Evolutionary conservation across 1,140 invertebrate genomes (phyloP).

Genomic region (Drosophila mojavensis): DNA sequence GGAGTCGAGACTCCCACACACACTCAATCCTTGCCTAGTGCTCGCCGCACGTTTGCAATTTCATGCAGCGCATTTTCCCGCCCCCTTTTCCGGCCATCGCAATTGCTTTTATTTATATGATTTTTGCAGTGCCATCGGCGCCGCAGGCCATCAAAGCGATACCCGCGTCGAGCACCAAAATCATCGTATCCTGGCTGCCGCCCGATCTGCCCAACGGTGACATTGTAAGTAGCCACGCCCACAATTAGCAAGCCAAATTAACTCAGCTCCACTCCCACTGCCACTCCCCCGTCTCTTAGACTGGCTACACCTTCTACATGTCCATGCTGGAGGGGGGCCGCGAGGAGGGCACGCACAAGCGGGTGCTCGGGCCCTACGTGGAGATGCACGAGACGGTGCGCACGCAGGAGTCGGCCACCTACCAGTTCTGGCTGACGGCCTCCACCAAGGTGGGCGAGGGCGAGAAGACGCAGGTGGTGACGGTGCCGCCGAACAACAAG

Average conservation of each 20-base stretch:
- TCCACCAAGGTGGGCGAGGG: conserved; percentile 92
- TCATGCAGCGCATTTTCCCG: conserved; percentile 49
- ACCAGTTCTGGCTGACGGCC: conserved; percentile 93
- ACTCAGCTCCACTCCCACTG: neutral
- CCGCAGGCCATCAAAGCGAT: conserved; percentile 95
- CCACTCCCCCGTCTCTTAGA: conserved; percentile 42
- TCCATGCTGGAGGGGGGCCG: conserved; percentile 90
- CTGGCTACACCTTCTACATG: conserved; percentile 92
- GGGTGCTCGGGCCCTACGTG: conserved; percentile 87
- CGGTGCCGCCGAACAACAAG: conserved; percentile 90
- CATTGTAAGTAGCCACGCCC: conserved; percentile 85
- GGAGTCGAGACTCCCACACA: neutral
- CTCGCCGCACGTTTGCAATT: conserved; percentile 58
- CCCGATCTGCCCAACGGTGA: conserved; percentile 90
- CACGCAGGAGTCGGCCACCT: conserved; percentile 88
- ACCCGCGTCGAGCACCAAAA: conserved; percentile 91
- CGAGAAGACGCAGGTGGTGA: conserved; percentile 90
- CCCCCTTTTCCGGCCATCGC: conserved; percentile 8
- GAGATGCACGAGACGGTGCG: conserved; percentile 89
- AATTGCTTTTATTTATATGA: conserved; percentile 62
- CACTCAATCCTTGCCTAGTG: conserved; percentile 8
- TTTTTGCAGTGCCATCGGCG: conserved; percentile 89
- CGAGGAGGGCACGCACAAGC: conserved; percentile 89
- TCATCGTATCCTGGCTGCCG: conserved; percentile 94
- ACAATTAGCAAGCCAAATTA: conserved; percentile 36